Conservation (phyloP, 2,113 vertebrate genomes). For the Heterotilapia buettikoferi region DNA sequence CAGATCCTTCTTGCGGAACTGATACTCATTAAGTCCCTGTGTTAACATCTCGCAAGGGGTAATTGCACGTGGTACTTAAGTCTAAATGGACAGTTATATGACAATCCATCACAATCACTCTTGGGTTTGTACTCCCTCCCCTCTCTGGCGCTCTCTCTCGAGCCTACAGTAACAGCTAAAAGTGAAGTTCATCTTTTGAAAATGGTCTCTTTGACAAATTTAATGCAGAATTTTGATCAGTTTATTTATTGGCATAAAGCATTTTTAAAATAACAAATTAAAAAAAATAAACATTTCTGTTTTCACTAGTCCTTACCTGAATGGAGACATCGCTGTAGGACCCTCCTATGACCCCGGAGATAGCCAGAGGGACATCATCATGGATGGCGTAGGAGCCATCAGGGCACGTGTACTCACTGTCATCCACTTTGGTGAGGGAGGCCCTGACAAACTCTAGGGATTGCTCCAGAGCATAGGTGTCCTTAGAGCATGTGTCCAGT, state of each 20-base stretch:
- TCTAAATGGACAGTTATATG: constrained; percentile 48
- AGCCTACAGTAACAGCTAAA: neutral
- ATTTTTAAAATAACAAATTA: neutral
- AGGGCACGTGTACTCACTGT: constrained; percentile 93
- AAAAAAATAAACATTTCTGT: neutral
- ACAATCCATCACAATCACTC: constrained; percentile 24
- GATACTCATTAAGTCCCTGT: constrained; percentile 53
- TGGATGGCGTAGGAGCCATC: constrained; percentile 94
- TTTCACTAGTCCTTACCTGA: constrained; percentile 76
- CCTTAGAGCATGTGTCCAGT: constrained; percentile 96
- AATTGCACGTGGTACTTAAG: constrained; percentile 48
- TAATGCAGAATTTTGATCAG: neutral
- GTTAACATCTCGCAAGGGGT: constrained; percentile 52
- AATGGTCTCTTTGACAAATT: neutral
- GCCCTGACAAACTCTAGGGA: constrained; percentile 95
- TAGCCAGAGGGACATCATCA: constrained; percentile 85
- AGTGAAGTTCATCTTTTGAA: neutral
- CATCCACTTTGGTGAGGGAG: constrained; percentile 89
- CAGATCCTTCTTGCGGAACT: constrained; percentile 38
- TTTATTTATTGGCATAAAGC: neutral
- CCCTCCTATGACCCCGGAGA: constrained; percentile 93
- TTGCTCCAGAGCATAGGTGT: constrained; percentile 96
- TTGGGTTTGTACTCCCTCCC: neutral
- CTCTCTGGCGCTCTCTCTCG: neutral
- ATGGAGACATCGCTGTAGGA: constrained; percentile 98